phyloP scores from a whole-genome alignment of 2,888 invertebrate species.

The Adelphocoris suturalis region DNA sequence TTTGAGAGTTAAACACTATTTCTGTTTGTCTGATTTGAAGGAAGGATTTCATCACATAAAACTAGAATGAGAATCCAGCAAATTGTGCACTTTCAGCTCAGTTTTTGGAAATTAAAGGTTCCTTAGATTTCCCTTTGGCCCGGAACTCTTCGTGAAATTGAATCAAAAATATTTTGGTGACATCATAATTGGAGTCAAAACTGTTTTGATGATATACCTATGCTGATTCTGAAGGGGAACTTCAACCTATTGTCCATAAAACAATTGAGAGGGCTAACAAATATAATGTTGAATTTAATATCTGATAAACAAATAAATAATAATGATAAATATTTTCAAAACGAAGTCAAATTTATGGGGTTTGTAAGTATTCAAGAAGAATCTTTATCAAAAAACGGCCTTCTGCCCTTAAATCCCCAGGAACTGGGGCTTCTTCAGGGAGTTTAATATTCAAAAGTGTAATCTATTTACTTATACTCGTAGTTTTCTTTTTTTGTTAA shows the following conservation, averaged over 20 bases:
- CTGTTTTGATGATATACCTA: conserved; percentile 50
- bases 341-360: conserved; percentile 56
- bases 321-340: conserved; percentile 30
- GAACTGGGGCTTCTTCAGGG: no score
- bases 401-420: no score
- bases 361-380: no score
- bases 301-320: no score
- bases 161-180: conserved; percentile 28
- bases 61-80: conserved; percentile 4
- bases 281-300: conserved; percentile 38
- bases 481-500: no score
- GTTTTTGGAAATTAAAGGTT: conserved; percentile 53
- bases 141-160: conserved; percentile 41
- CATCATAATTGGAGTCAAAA: conserved; percentile 22
- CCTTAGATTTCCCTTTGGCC: conserved; percentile 41
- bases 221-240: conserved; percentile 10
- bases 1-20: conserved; percentile 67
- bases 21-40: conserved; percentile 42
- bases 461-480: no score
- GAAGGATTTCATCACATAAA: conserved; percentile 46
- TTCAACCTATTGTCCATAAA: neutral
- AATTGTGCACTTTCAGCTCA: conserved; percentile 48
- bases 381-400: no score
- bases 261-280: neutral
- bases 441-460: no score